A percentile compares a stretch with the other conserved stretches of the same genome.
phyloP scores from a whole-genome alignment of 2,888 invertebrate genomes.

The Polylopha cassiicola region DNA sequence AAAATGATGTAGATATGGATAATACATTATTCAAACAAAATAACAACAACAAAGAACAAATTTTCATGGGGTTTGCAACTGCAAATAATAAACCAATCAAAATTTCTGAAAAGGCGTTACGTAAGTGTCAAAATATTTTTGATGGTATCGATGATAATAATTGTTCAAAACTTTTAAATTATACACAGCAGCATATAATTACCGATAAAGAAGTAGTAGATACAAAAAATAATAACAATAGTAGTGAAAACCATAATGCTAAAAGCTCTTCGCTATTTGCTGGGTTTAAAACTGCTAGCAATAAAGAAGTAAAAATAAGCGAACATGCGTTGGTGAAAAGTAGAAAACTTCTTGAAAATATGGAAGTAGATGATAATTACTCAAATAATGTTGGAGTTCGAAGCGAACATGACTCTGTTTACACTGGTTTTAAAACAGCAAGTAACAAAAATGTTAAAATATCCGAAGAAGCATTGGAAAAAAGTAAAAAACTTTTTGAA shows the following conservation, averaged over 20 bases:
- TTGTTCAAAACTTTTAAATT: background rate
- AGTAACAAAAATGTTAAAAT: slow-evolving; percentile 13
- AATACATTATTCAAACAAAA: slow-evolving; percentile 1
- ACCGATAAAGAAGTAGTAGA: background rate
- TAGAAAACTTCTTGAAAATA: slow-evolving; percentile 41
- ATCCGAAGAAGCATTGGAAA: slow-evolving; percentile 33
- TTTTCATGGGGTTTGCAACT: slow-evolving; percentile 45
- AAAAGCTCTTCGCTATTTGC: slow-evolving; percentile 1
- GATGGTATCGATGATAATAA: slow-evolving; percentile 27
- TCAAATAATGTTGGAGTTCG: too few species aligned
- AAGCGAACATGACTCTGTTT: too few species aligned
- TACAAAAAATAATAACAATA: background rate
- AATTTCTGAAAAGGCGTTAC: slow-evolving; percentile 41
- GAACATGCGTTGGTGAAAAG: slow-evolving; percentile 39
- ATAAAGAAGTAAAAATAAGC: slow-evolving; percentile 37
- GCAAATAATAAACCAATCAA: slow-evolving; percentile 52
- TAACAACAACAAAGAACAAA: background rate
- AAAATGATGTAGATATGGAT: background rate
- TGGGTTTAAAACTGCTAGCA: slow-evolving; percentile 41
- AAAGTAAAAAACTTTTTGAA: slow-evolving; percentile 36
- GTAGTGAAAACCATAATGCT: background rate
- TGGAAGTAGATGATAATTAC: too few species aligned
- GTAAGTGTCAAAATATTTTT: slow-evolving; percentile 42
- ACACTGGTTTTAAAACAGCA: slow-evolving; percentile 8
- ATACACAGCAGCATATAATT: background rate